Evolutionary conservation across 2,888 invertebrate species (phyloP).

Genomic region (Macrophya annulata): DNA sequence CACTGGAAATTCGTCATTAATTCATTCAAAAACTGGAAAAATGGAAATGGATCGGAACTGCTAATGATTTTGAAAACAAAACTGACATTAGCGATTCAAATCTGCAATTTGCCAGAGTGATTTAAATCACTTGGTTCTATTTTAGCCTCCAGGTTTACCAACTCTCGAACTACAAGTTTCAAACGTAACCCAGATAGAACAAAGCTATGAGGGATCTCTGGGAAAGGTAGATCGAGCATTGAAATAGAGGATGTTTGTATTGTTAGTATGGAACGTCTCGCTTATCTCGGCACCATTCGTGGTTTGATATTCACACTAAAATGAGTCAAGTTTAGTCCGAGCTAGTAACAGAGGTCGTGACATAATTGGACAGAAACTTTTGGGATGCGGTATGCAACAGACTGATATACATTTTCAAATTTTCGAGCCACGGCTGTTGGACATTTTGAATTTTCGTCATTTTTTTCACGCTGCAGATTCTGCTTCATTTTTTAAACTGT

Average conservation of each 20-base stretch:
- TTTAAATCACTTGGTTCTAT: background rate
- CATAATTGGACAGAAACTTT: background rate
- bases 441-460: background rate
- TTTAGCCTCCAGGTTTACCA: background rate
- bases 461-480: too few relatives aligned
- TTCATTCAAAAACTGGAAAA: background rate
- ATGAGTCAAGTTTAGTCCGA: conserved; percentile 28
- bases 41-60: background rate
- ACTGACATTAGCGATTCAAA: background rate
- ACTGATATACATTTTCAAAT: background rate
- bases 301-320: background rate
- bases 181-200: conserved; percentile 15
- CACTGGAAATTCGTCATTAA: background rate
- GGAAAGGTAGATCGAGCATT: background rate
- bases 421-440: background rate
- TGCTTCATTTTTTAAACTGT: too few relatives aligned
- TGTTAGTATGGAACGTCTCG: conserved; percentile 2
- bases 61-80: background rate
- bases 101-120: background rate
- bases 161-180: conserved; percentile 18
- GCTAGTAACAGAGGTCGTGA: background rate
- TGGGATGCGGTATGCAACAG: background rate
- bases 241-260: conserved; percentile 15
- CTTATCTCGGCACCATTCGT: conserved; percentile 16
- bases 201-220: conserved; percentile 9